Base-by-base conservation (phyloP, 2,797 vertebrate genomes). In the Cynopterus sphinx region DNA sequence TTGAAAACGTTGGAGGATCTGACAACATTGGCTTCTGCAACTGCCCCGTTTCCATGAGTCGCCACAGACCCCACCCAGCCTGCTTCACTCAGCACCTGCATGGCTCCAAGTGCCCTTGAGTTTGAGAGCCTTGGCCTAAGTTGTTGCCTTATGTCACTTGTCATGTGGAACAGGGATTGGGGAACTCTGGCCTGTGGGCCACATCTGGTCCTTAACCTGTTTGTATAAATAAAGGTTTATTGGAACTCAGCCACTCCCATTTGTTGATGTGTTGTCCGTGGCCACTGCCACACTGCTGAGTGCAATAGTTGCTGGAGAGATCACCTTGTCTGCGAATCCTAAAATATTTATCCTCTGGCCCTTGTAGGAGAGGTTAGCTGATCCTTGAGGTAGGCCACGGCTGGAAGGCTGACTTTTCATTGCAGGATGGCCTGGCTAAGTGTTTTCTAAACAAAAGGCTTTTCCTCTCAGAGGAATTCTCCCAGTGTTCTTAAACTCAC, bases 41-140 rank as follows among this genome's bases (percentile, higher is more conserved):
- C 83, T 39, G 90, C 26, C 46, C 11, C 43, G 31, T 78, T 77
- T 78, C 92, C 55, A 3, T 89, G 90, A 96, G 57, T 95, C 90
- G 49, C 85, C 55, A 22, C 21, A 11, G 83, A 41, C 61, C 46
- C 57, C 9, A 77, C 73, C 81, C 84, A 15, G 82, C 67, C 71
- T 13, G 11, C 61, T 43, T 70, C 3, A 0, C 49, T 39, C 8
- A 7, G 17, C 9, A 51, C 19, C 49, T 59, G 24, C 4, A 5
- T 19, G 36, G 11, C 7, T 36, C 33, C 24, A 1, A 1, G 5
- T 53, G 31, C 36, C 4, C 46, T 19, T 5, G 31, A 36, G 3
- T 61, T 21, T 53, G 57, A 93, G 31, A 28, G n/a, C 13, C 11
- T 13, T 46, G 43, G 41, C 43, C 31, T 73, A n/a, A 36, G 49